Evolutionary conservation across 2,113 vertebrate species (phyloP).

Genomic region (Chaetorhynchus papuensis): DNA sequence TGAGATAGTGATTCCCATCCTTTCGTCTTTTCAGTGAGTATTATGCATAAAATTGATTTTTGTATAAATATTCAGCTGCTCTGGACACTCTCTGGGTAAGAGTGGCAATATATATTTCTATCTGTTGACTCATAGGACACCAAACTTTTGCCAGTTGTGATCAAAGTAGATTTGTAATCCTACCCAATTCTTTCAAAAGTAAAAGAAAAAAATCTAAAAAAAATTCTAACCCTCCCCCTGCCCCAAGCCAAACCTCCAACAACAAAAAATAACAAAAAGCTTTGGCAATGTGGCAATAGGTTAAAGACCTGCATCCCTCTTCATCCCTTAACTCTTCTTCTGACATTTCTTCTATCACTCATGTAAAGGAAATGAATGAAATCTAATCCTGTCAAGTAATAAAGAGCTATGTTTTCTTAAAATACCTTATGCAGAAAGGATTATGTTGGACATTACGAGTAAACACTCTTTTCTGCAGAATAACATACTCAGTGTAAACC

Average conservation of each 20-base stretch:
- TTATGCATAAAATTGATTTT: not conserved
- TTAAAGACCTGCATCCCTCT: not conserved
- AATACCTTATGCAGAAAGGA: not conserved
- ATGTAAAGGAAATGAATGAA: not conserved
- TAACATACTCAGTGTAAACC: not conserved
- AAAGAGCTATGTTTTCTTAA: not conserved
- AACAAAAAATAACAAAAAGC: not conserved
- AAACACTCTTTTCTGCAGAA: not conserved
- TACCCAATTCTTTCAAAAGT: not conserved
- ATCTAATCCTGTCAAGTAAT: not conserved
- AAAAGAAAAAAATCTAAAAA: not conserved
- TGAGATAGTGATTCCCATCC: not conserved
- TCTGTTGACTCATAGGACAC: not conserved
- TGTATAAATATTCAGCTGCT: not conserved
- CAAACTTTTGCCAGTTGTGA: not conserved
- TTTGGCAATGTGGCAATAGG: not conserved
- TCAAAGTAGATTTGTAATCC: not conserved
- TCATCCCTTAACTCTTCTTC: not conserved
- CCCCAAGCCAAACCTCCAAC: not conserved
- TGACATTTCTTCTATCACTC: not conserved
- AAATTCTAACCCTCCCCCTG: not conserved
- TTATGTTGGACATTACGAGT: not conserved
- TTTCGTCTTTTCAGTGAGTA: not conserved
- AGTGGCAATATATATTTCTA: not conserved
- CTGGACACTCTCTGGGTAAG: not conserved